A percentile compares a stretch with the other conserved stretches of the same genome.
phyloP scores from a whole-genome alignment of 2,888 invertebrate genomes.

The Cryptophagus acutangulus region DNA sequence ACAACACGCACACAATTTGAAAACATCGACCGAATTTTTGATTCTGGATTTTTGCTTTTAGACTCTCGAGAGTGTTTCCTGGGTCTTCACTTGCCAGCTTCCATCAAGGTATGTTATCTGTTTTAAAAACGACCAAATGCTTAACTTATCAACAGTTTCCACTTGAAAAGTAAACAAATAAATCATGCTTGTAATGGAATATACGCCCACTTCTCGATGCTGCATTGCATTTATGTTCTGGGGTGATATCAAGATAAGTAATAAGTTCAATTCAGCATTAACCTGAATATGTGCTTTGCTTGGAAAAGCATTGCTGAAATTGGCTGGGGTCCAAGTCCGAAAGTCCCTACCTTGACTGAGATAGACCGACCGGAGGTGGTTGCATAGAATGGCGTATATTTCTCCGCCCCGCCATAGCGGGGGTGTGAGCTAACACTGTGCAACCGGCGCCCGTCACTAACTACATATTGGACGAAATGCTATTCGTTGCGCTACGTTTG shows the following conservation, averaged over 20 bases:
- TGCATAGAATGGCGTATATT: slow-evolving; percentile 12
- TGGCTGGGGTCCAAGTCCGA: too few relatives aligned
- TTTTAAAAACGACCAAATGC: too few relatives aligned
- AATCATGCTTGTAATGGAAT: too few relatives aligned
- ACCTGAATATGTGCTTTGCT: too few relatives aligned
- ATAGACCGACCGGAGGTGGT: slow-evolving; percentile 4
- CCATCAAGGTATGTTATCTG: slow-evolving; percentile 59
- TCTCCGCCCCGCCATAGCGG: slow-evolving; percentile 28
- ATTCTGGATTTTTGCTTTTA: slow-evolving; percentile 52
- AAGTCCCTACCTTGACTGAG: too few relatives aligned
- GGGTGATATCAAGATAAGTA: too few relatives aligned
- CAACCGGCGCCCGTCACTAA: slow-evolving; percentile 36
- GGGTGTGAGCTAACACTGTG: slow-evolving; percentile 30
- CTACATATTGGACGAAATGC: slow-evolving; percentile 40
- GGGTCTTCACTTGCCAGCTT: slow-evolving; percentile 74
- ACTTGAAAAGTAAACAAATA: too few relatives aligned
- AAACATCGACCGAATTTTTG: slow-evolving; percentile 10
- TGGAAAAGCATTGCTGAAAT: too few relatives aligned
- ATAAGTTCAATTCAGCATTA: too few relatives aligned
- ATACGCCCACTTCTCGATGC: too few relatives aligned
- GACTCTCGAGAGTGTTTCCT: slow-evolving; percentile 76
- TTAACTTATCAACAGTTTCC: too few relatives aligned
- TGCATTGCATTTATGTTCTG: too few relatives aligned
- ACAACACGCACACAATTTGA: slow-evolving; percentile 10
- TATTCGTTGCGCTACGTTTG: slow-evolving; percentile 41